Conservation (phyloP, 1,140 invertebrate species). For the Kradibia gibbosae region DNA sequence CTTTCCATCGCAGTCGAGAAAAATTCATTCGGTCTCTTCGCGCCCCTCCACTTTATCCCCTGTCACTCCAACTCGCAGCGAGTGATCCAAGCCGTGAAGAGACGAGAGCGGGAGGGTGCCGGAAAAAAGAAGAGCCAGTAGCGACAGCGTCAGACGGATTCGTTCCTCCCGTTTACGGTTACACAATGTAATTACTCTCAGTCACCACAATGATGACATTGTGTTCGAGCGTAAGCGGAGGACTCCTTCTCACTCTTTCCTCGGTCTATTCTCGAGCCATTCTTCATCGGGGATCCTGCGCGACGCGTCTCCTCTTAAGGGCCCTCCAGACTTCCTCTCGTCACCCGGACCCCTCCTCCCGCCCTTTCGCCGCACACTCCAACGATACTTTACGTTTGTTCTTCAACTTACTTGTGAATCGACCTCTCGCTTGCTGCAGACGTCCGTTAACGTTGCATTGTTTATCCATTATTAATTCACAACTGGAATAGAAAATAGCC, state of each 20-base stretch:
- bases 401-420: neutral
- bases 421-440: neutral
- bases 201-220: constrained; percentile 45
- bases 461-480: neutral
- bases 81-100: neutral
- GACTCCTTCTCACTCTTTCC: constrained; percentile 16
- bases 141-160: constrained; percentile 36
- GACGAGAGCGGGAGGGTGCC: constrained; percentile 1
- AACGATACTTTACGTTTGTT: constrained; percentile 1
- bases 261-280: neutral
- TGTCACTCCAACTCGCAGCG: neutral
- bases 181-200: constrained; percentile 31
- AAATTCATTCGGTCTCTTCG: neutral
- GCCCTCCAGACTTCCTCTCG: constrained; percentile 4
- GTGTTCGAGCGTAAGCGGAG: constrained; percentile 40
- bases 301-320: constrained; percentile 44
- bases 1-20: neutral
- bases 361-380: constrained; percentile 1
- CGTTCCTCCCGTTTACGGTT: constrained; percentile 39
- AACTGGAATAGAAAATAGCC: too few relatives aligned
- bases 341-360: neutral
- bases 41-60: neutral
- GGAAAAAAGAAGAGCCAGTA: constrained; percentile 43
- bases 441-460: neutral
- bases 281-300: constrained; percentile 20